Evolutionary conservation across 2,888 invertebrate species (phyloP), one percentile per base, ranked within the genome.

Genomic region (Lamproptera curius): DNA sequence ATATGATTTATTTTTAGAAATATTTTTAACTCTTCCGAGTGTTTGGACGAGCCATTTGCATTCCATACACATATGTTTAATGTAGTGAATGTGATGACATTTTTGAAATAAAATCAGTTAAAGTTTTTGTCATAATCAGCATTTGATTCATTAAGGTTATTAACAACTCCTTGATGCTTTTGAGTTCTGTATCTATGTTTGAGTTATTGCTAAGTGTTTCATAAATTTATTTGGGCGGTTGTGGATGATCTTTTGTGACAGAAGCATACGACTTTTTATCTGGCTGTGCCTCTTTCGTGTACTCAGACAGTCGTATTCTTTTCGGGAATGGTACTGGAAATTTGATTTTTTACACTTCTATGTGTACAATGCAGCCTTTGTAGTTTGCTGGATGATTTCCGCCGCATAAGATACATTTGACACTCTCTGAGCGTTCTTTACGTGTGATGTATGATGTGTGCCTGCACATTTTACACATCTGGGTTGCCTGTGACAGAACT

Each of bases 331-430:
- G 35, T 10, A 2, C 2, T 35, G 15, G 15, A 3, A 4, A 35
- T 11, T 13, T 35, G n/a, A 39, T 23, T 38, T 53, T 57, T 34
- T 52, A 53, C 8, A 58, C 17, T 4, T 60, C 57, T 31, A 43
- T 55, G 16, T 57, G 58, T 1, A 54, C 53, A 8, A 14, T 42
- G 31, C 56, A 58, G 14, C 54, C 54, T 15, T 55, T 57, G 14
- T 56, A 61, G 28, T 59, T 60, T 0, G 58, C 58, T 2, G 59
- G 57, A 16, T 63, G 61, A 14, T 60, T 60, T 8, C 58, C 63
- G 1, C n/a, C 28, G n/a, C 28, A 28, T 9, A 28, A n/a, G n/a
- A 28, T 28, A 28, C 28, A 8, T 9, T 5, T 61, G 0, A 61
- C 60, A n/a, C 35, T 13, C 16, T 55, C 46, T 0, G 52, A 56